Evolutionary conservation across 2,797 vertebrate genomes (phyloP).

Genomic region (Lagorchestes hirsutus): DNA sequence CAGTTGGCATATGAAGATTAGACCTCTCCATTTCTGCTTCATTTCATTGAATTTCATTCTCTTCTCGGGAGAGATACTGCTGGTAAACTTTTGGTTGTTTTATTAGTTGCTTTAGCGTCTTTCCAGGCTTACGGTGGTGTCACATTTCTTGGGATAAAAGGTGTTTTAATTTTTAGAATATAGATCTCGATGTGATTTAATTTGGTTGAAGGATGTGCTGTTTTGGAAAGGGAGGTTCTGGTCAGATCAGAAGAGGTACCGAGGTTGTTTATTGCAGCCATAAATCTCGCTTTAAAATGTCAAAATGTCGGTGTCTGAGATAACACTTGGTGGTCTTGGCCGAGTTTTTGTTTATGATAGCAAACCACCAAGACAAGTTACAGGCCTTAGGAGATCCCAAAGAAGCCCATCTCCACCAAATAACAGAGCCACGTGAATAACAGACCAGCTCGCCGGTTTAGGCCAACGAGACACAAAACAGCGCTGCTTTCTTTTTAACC

Average conservation of each 20-base stretch:
- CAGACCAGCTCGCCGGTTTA: slow-evolving; percentile 74
- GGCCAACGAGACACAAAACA: slow-evolving; percentile 82
- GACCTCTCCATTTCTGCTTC: slow-evolving; percentile 68
- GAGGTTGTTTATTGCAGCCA: slow-evolving; percentile 88
- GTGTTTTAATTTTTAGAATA: slow-evolving; percentile 12
- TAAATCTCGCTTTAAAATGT: slow-evolving; percentile 91
- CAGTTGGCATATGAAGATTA: slow-evolving; percentile 80
- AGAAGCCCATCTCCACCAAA: slow-evolving; percentile 84
- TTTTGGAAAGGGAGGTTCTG: slow-evolving; percentile 83
- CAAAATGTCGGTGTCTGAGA: slow-evolving; percentile 89
- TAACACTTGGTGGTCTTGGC: slow-evolving; percentile 91
- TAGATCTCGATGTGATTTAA: slow-evolving; percentile 71
- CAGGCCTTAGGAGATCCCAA: slow-evolving; percentile 88
- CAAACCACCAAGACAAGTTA: slow-evolving; percentile 88
- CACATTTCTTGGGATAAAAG: slow-evolving; percentile 70
- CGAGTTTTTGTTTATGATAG: slow-evolving; percentile 89
- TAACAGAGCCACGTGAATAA: slow-evolving; percentile 79
- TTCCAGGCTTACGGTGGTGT: slow-evolving; percentile 63
- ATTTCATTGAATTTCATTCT: slow-evolving; percentile 66
- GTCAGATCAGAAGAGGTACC: slow-evolving; percentile 81
- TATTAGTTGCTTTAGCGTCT: slow-evolving; percentile 73
- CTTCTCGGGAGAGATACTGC: slow-evolving; percentile 45
- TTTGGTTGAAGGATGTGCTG: slow-evolving; percentile 77
- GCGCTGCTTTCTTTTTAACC: slow-evolving; percentile 65
- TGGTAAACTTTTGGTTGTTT: slow-evolving; percentile 75